Evolutionary conservation across 2,113 vertebrate genomes (phyloP), one percentile per base, ranked within the genome.

Genomic region (Corythaixoides concolor): DNA sequence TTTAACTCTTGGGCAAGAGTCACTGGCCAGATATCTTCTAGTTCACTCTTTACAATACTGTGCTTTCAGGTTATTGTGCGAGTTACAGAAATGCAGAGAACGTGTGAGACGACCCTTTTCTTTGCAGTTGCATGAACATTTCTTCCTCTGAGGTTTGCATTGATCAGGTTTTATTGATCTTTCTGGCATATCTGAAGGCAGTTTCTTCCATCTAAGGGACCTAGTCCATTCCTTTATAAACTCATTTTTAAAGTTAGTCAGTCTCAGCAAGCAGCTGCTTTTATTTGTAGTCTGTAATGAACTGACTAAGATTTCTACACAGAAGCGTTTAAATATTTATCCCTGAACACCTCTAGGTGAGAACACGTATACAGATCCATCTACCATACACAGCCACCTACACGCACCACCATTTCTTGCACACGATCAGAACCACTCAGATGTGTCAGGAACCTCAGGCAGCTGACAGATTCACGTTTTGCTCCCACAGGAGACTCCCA

Each of bases 61-160:
- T 12, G 27, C n/a, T 59, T 67, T 49, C 41, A 53, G 78, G 43
- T 4, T 24, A 2, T 4, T 33, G 12, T 22, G 24, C 23, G 85
- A 88, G 75, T 66, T 49, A 12, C 39, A 64, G 69, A 22, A 50
- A 53, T 3, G 66, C 70, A 70, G 80, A 15, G 45, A 64, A 37
- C 0, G 1, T 15, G 62, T 8, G 67, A 79, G 75, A 74, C 23
- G 49, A 84, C 70, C 84, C 80, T 85, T 64, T 56, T 9, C 95
- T 69, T 66, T 60, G 60, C 93, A 86, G 66, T 19, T 52, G 41
- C 47, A 35, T 23, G 85, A 86, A 53, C 47, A n/a, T 33, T 66
- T 60, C 76, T 78, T 62, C 90, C 72, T 93, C 81, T 32, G 75
- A 89, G 62, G 58, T 95, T 78, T 83, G 80, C 90, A 91, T 83